phyloP scores from a whole-genome alignment of 2,797 vertebrate genomes.

The Cyprinodon diabolis region DNA sequence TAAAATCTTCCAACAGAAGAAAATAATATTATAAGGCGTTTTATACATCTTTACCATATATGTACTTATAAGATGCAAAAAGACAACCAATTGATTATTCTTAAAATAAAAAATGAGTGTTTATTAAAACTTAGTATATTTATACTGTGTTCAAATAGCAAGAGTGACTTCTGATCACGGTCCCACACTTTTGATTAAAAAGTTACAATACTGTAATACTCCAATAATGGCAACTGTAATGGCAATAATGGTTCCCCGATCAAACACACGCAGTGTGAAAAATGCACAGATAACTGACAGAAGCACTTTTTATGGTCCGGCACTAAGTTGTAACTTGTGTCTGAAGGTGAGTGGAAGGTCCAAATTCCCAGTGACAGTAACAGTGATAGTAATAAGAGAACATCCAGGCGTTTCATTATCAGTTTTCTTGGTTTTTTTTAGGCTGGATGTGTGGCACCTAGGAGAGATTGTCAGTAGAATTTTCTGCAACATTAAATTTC shows the following conservation, averaged over 20 bases:
- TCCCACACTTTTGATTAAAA: conserved; percentile 16
- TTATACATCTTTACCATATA: background rate
- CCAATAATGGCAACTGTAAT: conserved; percentile 1
- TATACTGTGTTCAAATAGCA: background rate
- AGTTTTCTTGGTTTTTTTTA: conserved; percentile 45
- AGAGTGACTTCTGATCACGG: conserved; percentile 1
- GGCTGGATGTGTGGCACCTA: conserved; percentile 1
- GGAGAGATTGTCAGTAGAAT: background rate
- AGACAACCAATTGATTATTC: conserved; percentile 1
- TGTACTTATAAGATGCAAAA: background rate
- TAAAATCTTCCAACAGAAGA: background rate
- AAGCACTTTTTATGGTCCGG: conserved; percentile 24
- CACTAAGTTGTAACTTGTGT: conserved; percentile 47
- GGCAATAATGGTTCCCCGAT: conserved; percentile 46
- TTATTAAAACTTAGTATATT: conserved; percentile 7
- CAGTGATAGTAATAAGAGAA: conserved; percentile 44
- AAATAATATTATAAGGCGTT: too few relatives aligned
- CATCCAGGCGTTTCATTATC: conserved; percentile 35
- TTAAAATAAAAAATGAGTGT: background rate
- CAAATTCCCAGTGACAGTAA: conserved; percentile 44
- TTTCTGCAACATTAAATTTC: conserved; percentile 2
- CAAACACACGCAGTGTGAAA: conserved; percentile 53
- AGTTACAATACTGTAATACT: conserved; percentile 18
- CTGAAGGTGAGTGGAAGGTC: conserved; percentile 37
- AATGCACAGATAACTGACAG: conserved; percentile 46